Base-by-base conservation (phyloP, 2,113 vertebrate genomes). In the Mus musculus region DNA sequence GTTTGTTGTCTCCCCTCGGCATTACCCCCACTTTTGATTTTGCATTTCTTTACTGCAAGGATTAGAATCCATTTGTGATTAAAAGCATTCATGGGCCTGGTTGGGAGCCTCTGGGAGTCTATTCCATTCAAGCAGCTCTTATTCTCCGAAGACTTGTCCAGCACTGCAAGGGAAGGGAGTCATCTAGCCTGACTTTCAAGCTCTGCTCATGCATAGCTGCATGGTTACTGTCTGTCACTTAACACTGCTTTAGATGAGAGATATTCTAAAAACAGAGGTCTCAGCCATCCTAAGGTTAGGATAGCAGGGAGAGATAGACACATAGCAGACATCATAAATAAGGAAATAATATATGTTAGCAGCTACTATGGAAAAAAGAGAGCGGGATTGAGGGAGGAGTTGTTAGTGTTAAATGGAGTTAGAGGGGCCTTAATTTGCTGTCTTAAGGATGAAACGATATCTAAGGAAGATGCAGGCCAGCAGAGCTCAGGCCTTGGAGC, bases 161-260 rank as follows among this genome's bases (percentile, higher is more conserved):
- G 69, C 75, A 76, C 36, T 63, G 30, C 56, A 24, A 22, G 46
- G 52, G 7, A 46, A 59, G 7, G 65, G 30, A 1, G 1, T 86
- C 78, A 11, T 12, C 77, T 24, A 30, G 76, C 9, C 17, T 20
- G 67, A 59, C 59, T 93, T 80, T 33, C 46, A 75, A 77, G 71
- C n/a, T 67, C 59, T n/a, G 26, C 73, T 86, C 75, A 77, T 24
- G 33, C 72, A 16, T 17, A 65, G 75, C 14, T 6, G 36, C 7
- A 10, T 39, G 63, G 54, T 26, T 5, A 14, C 46, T 30, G 65
- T 71, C 87, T n/a, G 42, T 89, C 52, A 11, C 17, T 93, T 65
- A 42, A 84, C 71, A 67, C 89, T 69, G 67, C 65, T 84, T 80
- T 85, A 92, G 69, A 92, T 65, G 42, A 75, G 76, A 84, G 42